Evolutionary conservation across 1,140 invertebrate species (phyloP), one percentile per base, ranked within the genome.

Genomic region (Palaemon carinicauda): DNA sequence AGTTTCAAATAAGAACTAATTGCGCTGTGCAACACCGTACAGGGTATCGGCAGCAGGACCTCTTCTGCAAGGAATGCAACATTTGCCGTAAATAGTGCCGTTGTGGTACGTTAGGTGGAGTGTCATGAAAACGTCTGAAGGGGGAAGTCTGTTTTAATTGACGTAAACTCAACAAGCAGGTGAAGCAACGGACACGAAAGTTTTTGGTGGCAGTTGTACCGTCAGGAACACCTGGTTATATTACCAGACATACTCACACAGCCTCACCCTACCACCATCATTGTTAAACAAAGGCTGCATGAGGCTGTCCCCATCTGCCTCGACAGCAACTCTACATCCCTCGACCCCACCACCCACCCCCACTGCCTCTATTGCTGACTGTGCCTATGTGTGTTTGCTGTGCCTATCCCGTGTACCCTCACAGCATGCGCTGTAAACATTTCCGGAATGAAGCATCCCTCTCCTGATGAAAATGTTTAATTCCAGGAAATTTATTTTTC

Each of bases 261-360:
- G 17, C 52, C 52, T 75, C 73, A 31, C 52, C 24, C 73, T 53
- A 9, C 10, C 51, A 60, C 69, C 81, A 75, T 9, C 71, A 24
- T 15, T 71, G 60, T 21, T 86, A 65, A 56, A 86, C 84, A 86
- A 86, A 86, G 84, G 84, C 77, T 80, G 77, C 84, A 86, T 79
- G 83, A 71, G n/a, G 27, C 50, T 80, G 56, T 75, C 41, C 77
- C 41, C 56, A 60, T 52, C 75, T 78, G 50, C 24, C 83, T 69
- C 53, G 54, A 80, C 51, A 52, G 65, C 53, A 24, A 31, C 41
- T 60, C 53, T 77, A 71, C 54, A 7, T 29, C 74, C 17, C 51
- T 27, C 41, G 41, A 2, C 31, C 56, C 29, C 60, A 21, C 54
- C 24, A 41, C 56, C 54, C 24, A 41, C 56, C 54, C 80, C 50